A percentile compares a stretch with the other conserved stretches of the same genome.
Conservation (phyloP, 2,888 invertebrate species). For the Esperia sulphurella region DNA sequence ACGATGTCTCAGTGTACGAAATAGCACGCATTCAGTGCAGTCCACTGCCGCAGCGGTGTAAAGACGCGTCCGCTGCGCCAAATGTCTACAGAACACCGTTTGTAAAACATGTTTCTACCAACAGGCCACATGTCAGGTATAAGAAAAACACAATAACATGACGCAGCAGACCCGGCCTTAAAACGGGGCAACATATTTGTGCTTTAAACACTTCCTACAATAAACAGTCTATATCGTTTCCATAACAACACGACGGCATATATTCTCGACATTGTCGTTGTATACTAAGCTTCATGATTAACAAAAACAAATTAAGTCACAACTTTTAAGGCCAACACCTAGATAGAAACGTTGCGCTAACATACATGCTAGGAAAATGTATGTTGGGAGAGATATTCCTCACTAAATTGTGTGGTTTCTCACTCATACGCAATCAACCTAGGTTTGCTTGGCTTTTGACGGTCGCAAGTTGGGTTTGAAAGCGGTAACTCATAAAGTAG, state of each 20-base stretch:
- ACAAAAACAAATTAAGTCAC: slow-evolving; percentile 15
- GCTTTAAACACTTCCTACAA: slow-evolving; percentile 40
- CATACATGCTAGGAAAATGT: no score
- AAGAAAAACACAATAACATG: no score
- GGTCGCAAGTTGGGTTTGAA: no score
- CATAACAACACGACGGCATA: slow-evolving; percentile 33
- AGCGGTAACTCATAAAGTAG: slow-evolving; percentile 1
- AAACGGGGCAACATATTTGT: slow-evolving; percentile 27
- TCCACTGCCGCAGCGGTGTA: background rate
- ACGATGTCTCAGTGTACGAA: background rate
- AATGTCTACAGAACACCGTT: no score
- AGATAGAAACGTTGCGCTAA: background rate
- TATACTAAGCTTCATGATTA: slow-evolving; percentile 20
- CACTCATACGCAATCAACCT: no score
- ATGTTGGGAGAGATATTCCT: no score
- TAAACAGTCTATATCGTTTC: slow-evolving; percentile 54
- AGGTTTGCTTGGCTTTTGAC: no score
- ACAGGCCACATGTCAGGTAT: background rate
- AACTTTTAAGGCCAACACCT: background rate
- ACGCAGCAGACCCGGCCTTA: no score
- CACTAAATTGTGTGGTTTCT: no score
- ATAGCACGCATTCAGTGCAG: background rate
- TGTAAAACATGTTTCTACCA: no score
- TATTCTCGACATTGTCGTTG: slow-evolving; percentile 20
- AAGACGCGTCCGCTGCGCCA: no score